Evolutionary conservation across 2,113 vertebrate species (phyloP).

Genomic region (Labrus mixtus): DNA sequence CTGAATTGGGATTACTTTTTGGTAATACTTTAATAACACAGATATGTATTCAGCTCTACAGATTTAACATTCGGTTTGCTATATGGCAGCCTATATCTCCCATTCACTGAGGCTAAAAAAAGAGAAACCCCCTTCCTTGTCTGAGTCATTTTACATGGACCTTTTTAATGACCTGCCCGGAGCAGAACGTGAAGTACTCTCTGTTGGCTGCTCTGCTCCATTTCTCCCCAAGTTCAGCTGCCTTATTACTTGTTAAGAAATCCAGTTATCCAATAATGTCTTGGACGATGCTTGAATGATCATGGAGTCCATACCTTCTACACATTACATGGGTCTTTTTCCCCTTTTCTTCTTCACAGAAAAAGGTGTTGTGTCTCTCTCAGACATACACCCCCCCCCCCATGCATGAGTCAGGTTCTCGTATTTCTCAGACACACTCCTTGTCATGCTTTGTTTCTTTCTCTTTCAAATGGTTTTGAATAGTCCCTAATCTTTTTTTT

Average conservation of each 20-base stretch:
- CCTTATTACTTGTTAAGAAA: conserved; percentile 66
- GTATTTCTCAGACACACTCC: conserved; percentile 35
- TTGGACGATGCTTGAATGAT: conserved; percentile 45
- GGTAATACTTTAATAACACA: neutral
- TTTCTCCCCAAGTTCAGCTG: conserved; percentile 49
- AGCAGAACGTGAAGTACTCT: conserved; percentile 35
- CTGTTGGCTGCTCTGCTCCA: conserved; percentile 38
- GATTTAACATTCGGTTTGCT: neutral
- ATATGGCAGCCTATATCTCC: neutral
- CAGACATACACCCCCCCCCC: neutral
- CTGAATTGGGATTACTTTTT: no score
- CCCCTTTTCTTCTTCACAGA: conserved; percentile 1
- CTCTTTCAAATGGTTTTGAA: conserved; percentile 46
- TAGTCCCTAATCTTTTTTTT: conserved; percentile 29
- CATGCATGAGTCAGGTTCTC: conserved; percentile 19
- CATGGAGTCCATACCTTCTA: conserved; percentile 44
- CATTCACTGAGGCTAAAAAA: conserved; percentile 3
- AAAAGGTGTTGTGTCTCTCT: neutral
- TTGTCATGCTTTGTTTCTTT: conserved; percentile 28
- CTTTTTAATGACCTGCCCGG: conserved; percentile 28
- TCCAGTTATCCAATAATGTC: conserved; percentile 64
- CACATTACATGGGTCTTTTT: conserved; percentile 36
- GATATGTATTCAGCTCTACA: neutral
- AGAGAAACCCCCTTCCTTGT: conserved; percentile 1
- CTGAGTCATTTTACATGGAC: conserved; percentile 19